Evolutionary conservation across 2,113 vertebrate genomes (phyloP).

Genomic region (Cranoglanis bouderius): DNA sequence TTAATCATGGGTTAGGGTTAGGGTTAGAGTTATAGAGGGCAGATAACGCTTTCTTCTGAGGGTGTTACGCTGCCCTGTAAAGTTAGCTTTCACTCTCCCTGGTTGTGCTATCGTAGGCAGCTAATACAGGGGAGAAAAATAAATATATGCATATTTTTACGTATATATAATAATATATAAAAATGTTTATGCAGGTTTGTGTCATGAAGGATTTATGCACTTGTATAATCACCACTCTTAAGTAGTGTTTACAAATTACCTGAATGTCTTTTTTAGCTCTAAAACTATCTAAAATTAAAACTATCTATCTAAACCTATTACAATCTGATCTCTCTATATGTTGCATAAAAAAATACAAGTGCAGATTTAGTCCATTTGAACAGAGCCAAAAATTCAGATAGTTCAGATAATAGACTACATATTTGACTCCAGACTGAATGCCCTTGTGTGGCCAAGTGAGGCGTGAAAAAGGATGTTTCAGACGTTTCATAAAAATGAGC

Average conservation of each 20-base stretch:
- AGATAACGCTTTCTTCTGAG: background rate
- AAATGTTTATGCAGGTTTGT: background rate
- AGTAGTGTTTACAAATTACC: background rate
- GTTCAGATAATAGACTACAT: slow-evolving; percentile 11
- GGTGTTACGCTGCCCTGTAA: background rate
- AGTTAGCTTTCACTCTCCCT: background rate
- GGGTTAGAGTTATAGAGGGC: too few species aligned
- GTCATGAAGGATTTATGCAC: background rate
- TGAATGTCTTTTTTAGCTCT: background rate
- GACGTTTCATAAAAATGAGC: slow-evolving; percentile 57
- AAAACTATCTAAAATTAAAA: background rate
- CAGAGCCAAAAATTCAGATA: background rate
- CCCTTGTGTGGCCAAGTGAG: slow-evolving; percentile 4
- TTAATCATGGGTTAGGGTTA: background rate
- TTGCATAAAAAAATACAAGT: background rate
- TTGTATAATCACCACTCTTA: background rate
- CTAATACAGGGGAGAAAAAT: background rate
- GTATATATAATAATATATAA: too few species aligned
- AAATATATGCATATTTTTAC: background rate
- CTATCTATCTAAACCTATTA: too few species aligned
- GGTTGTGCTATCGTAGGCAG: background rate
- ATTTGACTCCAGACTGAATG: slow-evolving; percentile 12
- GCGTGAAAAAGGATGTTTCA: slow-evolving; percentile 30
- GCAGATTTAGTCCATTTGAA: background rate
- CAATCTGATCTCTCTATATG: background rate